phyloP scores from a whole-genome alignment of 2,888 invertebrate species.

The Caenorhabditis uteleia region DNA sequence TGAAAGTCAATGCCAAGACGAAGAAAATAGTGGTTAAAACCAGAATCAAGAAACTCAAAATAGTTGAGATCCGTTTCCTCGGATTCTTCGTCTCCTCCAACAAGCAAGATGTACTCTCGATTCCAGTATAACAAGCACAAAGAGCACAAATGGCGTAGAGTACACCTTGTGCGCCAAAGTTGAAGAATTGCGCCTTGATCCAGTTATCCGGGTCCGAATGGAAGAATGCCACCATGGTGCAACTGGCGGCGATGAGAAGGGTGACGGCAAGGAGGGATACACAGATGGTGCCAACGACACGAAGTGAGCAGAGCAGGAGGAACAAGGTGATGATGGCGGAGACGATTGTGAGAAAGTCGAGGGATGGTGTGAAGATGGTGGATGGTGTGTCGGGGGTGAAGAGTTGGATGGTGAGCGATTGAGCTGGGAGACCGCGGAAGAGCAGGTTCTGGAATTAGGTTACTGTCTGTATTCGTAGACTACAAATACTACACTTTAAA shows the following conservation, averaged over 20 bases:
- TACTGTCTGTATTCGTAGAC: not conserved
- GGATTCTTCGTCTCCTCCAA: conserved; percentile 49
- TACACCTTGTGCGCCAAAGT: conserved; percentile 39
- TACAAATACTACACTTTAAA: no score
- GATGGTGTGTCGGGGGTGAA: conserved; percentile 24
- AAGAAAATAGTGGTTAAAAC: conserved; percentile 28
- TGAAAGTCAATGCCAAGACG: conserved; percentile 23
- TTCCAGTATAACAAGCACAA: conserved; percentile 39
- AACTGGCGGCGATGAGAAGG: conserved; percentile 41
- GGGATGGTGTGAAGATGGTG: conserved; percentile 22
- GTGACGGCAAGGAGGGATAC: conserved; percentile 45
- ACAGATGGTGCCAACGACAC: conserved; percentile 47
- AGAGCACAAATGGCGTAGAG: conserved; percentile 29
- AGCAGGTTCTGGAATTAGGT: conserved; percentile 36
- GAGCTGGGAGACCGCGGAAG: conserved; percentile 39
- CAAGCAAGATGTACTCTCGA: conserved; percentile 41
- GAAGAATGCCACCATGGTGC: conserved; percentile 51
- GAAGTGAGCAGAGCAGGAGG: conserved; percentile 42
- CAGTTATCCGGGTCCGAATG: conserved; percentile 50
- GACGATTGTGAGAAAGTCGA: conserved; percentile 34
- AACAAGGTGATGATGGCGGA: conserved; percentile 33
- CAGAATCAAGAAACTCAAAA: conserved; percentile 21
- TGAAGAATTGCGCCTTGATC: conserved; percentile 48
- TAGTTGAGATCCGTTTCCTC: conserved; percentile 20
- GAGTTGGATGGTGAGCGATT: conserved; percentile 19